Evolutionary conservation across 2,797 vertebrate genomes (phyloP), one percentile per base, ranked within the genome.

Genomic region (Sparus aurata): DNA sequence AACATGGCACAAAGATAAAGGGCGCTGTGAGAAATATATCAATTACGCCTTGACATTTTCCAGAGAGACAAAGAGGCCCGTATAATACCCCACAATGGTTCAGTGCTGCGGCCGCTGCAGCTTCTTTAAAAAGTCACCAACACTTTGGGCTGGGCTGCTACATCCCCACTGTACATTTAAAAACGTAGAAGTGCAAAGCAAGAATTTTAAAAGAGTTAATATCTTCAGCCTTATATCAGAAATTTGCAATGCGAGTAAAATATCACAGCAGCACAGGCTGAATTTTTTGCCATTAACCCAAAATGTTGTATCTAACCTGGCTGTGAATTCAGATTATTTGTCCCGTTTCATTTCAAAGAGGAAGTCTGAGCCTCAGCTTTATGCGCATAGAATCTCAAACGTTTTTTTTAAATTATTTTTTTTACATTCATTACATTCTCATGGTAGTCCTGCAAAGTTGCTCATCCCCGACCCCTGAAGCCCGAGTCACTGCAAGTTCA

Each of bases 31-130:
- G 91, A 95, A 94, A 94, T 93, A 94, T 94, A 94, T 95, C 93
- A 94, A 93, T 94, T 93, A 92, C 92, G 83, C 73, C 88, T 75
- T 95, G 94, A 95, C 94, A 96, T 95, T 96, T 95, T 94, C 91
- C 87, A 91, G 73, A 91, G 91, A 93, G 92, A 94, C 94, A 94
- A 93, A 88, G 91, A 82, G 41, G 67, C 72, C 77, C 52, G 77
- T 90, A 85, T 84, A 93, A 88, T 75, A 86, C 60, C 78, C 69
- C 63, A 41, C 11, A 41, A 83, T 67, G 82, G 80, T 65, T 52
- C 22, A 78, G 18, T 30, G 82, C 77, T 77, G 73, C 45, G 74
- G 84, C 76, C 74, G 43, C 79, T 53, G 64, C 57, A 60, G 75
- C 75, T 45, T 74, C 62, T 82, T 83, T 74, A 81, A 57, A 38